These are phyloP conservation scores for Dendroctonus valens DNA, from an alignment of 1,140 invertebrate genomes.

Conservation along the genomic window DNA sequence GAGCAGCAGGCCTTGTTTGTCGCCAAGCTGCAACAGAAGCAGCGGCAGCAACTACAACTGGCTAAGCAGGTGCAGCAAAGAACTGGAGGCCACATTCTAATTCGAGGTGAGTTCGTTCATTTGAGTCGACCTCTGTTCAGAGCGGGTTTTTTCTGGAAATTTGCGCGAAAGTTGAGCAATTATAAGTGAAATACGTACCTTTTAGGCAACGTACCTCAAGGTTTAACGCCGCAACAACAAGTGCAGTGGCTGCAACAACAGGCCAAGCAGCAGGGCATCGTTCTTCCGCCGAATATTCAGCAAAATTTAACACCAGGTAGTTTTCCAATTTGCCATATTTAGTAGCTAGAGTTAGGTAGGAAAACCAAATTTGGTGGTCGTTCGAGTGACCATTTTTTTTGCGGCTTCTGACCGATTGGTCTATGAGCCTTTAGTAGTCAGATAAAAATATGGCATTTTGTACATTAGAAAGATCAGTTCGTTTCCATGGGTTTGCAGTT, in stretches of 20 bases:
- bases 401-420: too few relatives aligned
- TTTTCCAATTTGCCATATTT: constrained; percentile 10
- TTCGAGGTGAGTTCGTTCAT: constrained; percentile 47
- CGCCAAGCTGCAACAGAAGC: constrained; percentile 67
- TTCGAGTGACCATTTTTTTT: too few relatives aligned
- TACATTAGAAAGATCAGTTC: too few relatives aligned
- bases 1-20: constrained; percentile 75
- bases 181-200: background rate
- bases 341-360: too few relatives aligned
- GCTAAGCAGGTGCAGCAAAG: constrained; percentile 55
- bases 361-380: too few relatives aligned
- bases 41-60: constrained; percentile 57
- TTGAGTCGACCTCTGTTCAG: background rate
- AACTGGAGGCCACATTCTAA: constrained; percentile 51
- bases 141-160: background rate
- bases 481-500: too few relatives aligned
- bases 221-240: constrained; percentile 64
- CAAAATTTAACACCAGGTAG: constrained; percentile 42
- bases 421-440: too few relatives aligned
- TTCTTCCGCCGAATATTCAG: constrained; percentile 47
- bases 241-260: constrained; percentile 66
- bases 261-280: constrained; percentile 57
- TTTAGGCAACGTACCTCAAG: constrained; percentile 54
- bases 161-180: background rate
- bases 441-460: too few relatives aligned